Evolutionary conservation across 2,888 invertebrate genomes (phyloP).

Genomic region (Pandemis cinnamomeana): DNA sequence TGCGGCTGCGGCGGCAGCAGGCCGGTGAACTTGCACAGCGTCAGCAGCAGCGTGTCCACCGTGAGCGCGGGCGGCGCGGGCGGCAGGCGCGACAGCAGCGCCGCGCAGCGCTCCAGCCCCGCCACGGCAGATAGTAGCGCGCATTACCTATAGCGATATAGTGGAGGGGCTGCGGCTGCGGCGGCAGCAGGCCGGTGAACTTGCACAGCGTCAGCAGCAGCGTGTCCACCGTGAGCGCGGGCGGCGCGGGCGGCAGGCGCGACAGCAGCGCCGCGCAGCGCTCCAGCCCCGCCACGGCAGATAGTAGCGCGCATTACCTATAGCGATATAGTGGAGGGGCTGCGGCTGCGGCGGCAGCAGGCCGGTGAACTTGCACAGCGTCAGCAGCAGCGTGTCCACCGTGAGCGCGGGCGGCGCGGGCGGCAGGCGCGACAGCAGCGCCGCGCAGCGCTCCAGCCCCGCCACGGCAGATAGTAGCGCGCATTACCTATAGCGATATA

Average conservation of each 20-base stretch:
- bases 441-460: too few species aligned
- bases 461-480: too few species aligned
- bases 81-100: conserved; percentile 87
- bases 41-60: conserved; percentile 96
- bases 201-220: conserved; percentile 96
- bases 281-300: too few species aligned
- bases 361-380: conserved; percentile 97
- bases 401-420: conserved; percentile 82
- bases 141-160: conserved; percentile 62
- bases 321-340: conserved; percentile 70
- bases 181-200: conserved; percentile 92
- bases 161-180: conserved; percentile 83
- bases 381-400: conserved; percentile 96
- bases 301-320: conserved; percentile 86
- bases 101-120: too few species aligned
- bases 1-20: conserved; percentile 87
- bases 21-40: conserved; percentile 97
- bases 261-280: too few species aligned
- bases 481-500: conserved; percentile 62
- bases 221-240: conserved; percentile 92
- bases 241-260: conserved; percentile 76
- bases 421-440: conserved; percentile 81
- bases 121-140: too few species aligned
- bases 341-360: conserved; percentile 87
- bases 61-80: conserved; percentile 82